Conservation (phyloP, 2,113 vertebrate genomes). For the Felis chaus region DNA sequence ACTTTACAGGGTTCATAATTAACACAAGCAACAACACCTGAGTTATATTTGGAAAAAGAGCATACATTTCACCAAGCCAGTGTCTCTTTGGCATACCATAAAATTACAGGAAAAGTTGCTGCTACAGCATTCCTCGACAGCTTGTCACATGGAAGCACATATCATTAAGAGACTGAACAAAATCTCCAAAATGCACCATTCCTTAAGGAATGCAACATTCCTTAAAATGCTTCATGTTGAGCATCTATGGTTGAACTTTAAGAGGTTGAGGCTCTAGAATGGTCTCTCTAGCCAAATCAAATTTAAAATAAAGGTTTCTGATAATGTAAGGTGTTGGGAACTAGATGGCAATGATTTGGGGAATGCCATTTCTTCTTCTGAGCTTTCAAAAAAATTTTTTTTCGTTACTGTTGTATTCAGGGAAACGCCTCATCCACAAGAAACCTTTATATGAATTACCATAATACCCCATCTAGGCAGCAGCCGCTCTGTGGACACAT, state of each 20-base stretch:
- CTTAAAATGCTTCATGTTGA: not conserved
- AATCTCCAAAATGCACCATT: not conserved
- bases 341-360: not conserved
- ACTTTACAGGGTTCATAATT: not conserved
- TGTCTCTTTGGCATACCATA: not conserved
- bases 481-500: not conserved
- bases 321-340: not conserved
- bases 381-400: not conserved
- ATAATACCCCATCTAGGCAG: not conserved
- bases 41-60: not conserved
- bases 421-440: not conserved
- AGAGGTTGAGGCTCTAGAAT: not conserved
- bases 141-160: not conserved
- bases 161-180: not conserved
- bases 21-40: not conserved
- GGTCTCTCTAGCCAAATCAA: not conserved
- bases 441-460: not conserved
- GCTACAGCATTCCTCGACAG: not conserved
- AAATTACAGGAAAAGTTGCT: not conserved
- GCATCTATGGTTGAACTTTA: not conserved
- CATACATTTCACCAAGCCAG: not conserved
- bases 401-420: not conserved
- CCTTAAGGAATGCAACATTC: not conserved
- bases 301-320: not conserved
- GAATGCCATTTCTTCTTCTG: not conserved